Evolutionary conservation across 2,113 vertebrate species (phyloP).

Genomic region (Hiodon alosoides): DNA sequence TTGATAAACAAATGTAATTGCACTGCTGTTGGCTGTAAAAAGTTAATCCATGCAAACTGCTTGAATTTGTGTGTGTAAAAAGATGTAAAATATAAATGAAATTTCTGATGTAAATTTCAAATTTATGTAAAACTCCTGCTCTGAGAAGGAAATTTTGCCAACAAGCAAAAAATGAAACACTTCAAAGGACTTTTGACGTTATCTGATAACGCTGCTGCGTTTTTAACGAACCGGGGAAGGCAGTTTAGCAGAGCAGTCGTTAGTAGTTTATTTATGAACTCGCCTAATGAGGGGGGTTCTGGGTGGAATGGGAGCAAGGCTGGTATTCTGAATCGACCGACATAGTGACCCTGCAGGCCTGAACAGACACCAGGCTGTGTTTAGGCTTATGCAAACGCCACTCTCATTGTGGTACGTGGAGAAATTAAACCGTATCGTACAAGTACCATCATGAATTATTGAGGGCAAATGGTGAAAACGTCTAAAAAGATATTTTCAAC

Average conservation of each 20-base stretch:
- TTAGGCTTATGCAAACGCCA: neutral
- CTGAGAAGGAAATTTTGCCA: too few relatives aligned
- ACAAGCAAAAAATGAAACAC: too few relatives aligned
- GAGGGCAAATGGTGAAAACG: neutral
- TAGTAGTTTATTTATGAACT: conserved; percentile 3
- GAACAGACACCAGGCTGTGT: conserved; percentile 5
- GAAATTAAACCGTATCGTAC: conserved; percentile 5
- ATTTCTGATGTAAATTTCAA: too few relatives aligned
- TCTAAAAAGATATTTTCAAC: neutral
- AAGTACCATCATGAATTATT: neutral
- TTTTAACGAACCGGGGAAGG: neutral
- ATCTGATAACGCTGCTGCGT: too few relatives aligned
- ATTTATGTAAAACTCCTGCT: too few relatives aligned
- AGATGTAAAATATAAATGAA: too few relatives aligned
- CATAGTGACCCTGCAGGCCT: neutral
- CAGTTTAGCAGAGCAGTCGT: neutral
- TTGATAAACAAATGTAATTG: too few relatives aligned
- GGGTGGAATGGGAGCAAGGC: conserved; percentile 5
- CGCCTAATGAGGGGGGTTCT: neutral
- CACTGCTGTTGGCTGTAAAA: too few relatives aligned
- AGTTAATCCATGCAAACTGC: too few relatives aligned
- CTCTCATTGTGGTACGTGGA: neutral
- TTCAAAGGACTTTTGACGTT: too few relatives aligned
- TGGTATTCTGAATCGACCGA: conserved; percentile 9
- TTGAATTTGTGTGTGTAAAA: too few relatives aligned